Evolutionary conservation across 2,113 vertebrate genomes (phyloP), one percentile per base, ranked within the genome.

Genomic region (Xiphias gladius): DNA sequence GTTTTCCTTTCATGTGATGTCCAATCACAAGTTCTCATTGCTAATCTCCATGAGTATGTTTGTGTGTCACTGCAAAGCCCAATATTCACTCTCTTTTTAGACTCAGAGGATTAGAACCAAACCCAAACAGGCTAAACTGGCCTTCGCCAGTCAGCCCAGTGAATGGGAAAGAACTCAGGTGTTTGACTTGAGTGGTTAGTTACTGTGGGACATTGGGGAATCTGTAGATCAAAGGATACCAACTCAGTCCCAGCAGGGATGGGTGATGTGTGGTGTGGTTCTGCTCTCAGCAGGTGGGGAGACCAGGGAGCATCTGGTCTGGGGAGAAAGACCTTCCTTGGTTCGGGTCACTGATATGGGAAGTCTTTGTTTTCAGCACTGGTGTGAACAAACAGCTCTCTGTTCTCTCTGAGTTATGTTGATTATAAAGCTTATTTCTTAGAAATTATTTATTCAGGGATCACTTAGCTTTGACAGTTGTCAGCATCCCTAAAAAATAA

Each of bases 151-250:
- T n/a, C 7, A 6, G 35, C 58, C n/a, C 4, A n/a, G 24, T 17
- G 16, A 13, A 1, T 0, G 14, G 1, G 16, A 57, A 22, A 39
- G 79, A 65, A 46, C 82, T 76, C 88, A 83, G 64, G 58, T 83
- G 85, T 58, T 64, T 16, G 37, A 64, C 52, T 61, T n/a, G 22
- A 52, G 66, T 68, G 70, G n/a, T 73, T 58, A 20, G 30, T 11
- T 46, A 73, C 52, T 30, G 54, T 17, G 0, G 48, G 77, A 79
- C 57, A 26, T 3, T 2, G 13, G 52, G 73, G 67, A 59, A 66
- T 64, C 69, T 59, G 52, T 8, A 76, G 48, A 90, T 90, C 83
- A 90, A 88, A 90, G 79, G 30, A 61, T 22, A 35, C 22, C 12
- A 24, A 54, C 54, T 73, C 5, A 52, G 68, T 73, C 68, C 43